These are phyloP conservation scores for Bellardia bayeri DNA, from an alignment of 2,888 invertebrate genomes.

Conservation along the genomic window DNA sequence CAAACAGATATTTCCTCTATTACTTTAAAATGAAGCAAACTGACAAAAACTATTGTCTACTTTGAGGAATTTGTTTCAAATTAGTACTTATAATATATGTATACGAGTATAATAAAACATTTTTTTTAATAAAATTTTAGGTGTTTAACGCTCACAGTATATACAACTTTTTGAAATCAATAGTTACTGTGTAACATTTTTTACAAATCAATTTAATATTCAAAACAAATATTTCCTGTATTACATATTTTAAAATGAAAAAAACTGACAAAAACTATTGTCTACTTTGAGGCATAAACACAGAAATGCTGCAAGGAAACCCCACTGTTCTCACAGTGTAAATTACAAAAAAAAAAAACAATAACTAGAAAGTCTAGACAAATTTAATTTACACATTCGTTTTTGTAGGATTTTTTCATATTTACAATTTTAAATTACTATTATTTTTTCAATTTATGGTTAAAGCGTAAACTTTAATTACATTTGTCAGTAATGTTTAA, in stretches of 20 bases:
- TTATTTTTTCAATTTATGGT: constrained; percentile 8
- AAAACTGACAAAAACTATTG: neutral
- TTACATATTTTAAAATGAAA: no score
- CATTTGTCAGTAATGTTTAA: neutral
- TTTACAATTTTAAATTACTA: neutral
- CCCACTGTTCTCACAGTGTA: neutral
- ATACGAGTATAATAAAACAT: no score
- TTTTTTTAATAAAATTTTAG: no score
- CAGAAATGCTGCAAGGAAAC: constrained; percentile 21
- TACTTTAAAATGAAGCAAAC: neutral
- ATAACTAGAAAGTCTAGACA: constrained; percentile 26
- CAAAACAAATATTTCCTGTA: no score
- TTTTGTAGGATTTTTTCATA: no score
- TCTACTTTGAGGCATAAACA: neutral
- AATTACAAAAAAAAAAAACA: neutral
- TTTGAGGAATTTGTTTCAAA: no score
- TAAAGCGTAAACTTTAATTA: constrained; percentile 11
- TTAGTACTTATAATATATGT: no score
- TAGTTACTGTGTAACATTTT: no score
- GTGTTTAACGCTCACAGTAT: no score
- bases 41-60: neutral
- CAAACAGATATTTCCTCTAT: no score
- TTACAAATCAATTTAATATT: no score
- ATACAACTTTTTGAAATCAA: no score
- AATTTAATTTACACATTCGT: neutral